Evolutionary conservation across 2,888 invertebrate species (phyloP), one percentile per base, ranked within the genome.

Genomic region (Ariolimax columbianus): DNA sequence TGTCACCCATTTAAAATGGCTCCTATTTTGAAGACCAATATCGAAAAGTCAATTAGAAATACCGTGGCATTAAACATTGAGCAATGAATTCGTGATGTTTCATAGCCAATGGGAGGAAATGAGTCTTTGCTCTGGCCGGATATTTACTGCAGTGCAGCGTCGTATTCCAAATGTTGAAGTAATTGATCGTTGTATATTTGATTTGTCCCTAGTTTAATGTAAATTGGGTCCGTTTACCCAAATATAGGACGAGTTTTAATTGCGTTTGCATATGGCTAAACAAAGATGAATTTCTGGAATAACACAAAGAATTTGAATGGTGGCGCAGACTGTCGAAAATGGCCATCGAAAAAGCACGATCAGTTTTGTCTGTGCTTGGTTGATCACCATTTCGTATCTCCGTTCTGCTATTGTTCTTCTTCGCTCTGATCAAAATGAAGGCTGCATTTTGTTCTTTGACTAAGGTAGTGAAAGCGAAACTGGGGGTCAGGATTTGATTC

Each of bases 11-110:
- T 38, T 14, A 40, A 72, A 72, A 72, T 33, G 4, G 33, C 14
- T 7, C 38, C 11, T 4, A n/a, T 59, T 78, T 63, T 59, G n/a
- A 17, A 78, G 63, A 1, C 47, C 77, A 78, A 78, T 23, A 63
- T 23, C 26, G 77, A 78, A 78, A 78, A 63, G 77, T 78, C 77
- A 78, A 78, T 78, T 59, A 38, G 55, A 78, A 78, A 78, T 78
- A 78, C 36, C 38, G 51, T 59, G 77, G 30, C 30, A 47, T 68
- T 79, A 79, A 63, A 79, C 66, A n/a, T 66, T 0, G 30, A 79
- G 43, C n/a, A 68, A 43, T 38, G 79, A 68, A 40, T 7, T 79
- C 79, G 68, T 68, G 68, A 30, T 47, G 43, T 79, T 68, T 40
- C 40, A 40, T 14, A 23, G 36, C 19, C 38, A 38, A 59, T 7